Conservation (phyloP, 1,140 invertebrate genomes). For the Brachionus rotundiformis region DNA sequence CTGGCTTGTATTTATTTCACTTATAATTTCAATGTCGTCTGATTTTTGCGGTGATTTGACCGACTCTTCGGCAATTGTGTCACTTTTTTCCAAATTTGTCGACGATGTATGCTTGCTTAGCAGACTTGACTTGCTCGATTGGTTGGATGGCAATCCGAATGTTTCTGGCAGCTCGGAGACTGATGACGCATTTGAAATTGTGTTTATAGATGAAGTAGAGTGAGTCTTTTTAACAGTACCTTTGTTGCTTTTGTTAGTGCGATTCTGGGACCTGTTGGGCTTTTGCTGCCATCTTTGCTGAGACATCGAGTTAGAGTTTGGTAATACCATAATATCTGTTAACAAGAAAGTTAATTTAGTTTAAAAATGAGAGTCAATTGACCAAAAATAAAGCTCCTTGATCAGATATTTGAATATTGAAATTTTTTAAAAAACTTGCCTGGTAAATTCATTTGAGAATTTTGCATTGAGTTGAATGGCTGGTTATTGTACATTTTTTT, state of each 20-base stretch:
- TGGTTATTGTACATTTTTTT: conserved; percentile 27
- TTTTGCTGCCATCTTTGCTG: conserved; percentile 43
- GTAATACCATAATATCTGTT: conserved; percentile 44
- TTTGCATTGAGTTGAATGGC: neutral
- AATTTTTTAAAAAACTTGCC: neutral
- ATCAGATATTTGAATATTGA: neutral
- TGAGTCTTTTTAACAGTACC: neutral
- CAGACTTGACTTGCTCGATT: conserved; percentile 12
- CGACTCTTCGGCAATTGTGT: neutral
- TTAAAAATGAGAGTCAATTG: neutral
- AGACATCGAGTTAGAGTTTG: conserved; percentile 43
- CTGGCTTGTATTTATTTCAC: conserved; percentile 8
- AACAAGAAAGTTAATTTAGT: neutral
- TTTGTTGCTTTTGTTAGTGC: neutral
- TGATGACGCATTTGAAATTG: conserved; percentile 2
- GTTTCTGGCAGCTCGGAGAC: conserved; percentile 36
- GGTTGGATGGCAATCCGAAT: conserved; percentile 47
- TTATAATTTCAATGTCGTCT: conserved; percentile 45
- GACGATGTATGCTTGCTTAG: conserved; percentile 18
- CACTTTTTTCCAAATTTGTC: conserved; percentile 11
- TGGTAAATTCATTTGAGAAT: neutral
- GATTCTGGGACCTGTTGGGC: neutral
- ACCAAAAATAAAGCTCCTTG: neutral
- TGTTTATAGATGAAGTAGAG: neutral
- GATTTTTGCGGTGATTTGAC: conserved; percentile 25